Base-by-base conservation (phyloP, 2,797 vertebrate species). In the Sebastes vulpes region DNA sequence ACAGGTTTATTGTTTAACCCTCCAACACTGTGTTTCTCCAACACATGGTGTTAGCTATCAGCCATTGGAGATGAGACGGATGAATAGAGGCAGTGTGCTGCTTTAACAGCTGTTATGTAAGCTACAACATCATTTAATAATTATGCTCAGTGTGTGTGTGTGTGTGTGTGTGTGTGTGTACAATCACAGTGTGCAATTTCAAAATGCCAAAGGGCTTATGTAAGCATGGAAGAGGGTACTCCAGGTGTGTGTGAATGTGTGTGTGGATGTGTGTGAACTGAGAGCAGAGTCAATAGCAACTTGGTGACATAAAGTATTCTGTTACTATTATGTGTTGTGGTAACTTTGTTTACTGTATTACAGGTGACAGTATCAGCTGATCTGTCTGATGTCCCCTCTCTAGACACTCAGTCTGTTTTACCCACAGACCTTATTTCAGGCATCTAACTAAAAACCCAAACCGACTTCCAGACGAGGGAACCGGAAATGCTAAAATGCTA, bases 121-220 rank as follows among this genome's bases (percentile, higher is more conserved):
- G 23, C 23, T 3, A 12, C 65, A 64, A 21, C 77, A 80, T 67
- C 52, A 66, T 48, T 61, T 66, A 76, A 82, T 70, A 68, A 74
- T 77, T 38, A 31, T 61, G 48, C 35, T 83, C 65, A 12, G 65
- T 29, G 78, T 38, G 23, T 65, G 61, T 66, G 52, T 42, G 60
- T 53, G 59, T 48, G 7, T 31, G 29, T 66, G 61, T 42, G 20
- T 23, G 6, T 42, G 38, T 6, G 38, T 42, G 42, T 18, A 46
- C 14, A 53, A 21, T 67, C 32, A 72, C 21, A 31, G 26, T 48
- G 48, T 38, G 21, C 29, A 26, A 50, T 60, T 60, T 79, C 16
- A 67, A 80, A 84, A 83, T 80, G 77, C 77, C 80, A 83, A 64
- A 86, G 73, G 31, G 20, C 23, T 86, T 70, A 48, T 77, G 80